A percentile compares a stretch with the other conserved stretches of the same genome.
phyloP scores from a whole-genome alignment of 2,113 vertebrate genomes.

The Dipodomys ordii region DNA sequence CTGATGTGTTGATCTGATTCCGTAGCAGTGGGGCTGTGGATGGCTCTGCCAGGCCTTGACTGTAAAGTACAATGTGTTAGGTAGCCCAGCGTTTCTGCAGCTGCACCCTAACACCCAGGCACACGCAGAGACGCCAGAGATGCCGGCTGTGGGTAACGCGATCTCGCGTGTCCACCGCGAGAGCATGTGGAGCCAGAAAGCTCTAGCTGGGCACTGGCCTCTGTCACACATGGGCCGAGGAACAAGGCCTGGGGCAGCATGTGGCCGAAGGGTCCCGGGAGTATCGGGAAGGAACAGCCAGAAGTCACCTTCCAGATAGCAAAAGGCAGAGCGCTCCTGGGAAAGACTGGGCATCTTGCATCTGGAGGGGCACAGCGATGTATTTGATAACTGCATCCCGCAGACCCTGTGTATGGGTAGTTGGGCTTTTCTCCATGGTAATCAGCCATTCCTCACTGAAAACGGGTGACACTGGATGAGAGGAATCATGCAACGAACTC shows the following conservation, averaged over 20 bases:
- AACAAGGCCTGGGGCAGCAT: background rate
- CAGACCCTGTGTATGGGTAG: background rate
- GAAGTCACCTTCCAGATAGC: background rate
- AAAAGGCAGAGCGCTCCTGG: no score
- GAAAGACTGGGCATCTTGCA: no score
- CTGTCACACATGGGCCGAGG: background rate
- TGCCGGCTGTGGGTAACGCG: no score
- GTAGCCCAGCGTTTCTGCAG: background rate
- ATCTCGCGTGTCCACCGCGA: background rate
- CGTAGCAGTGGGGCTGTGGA: background rate
- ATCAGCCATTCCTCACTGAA: background rate
- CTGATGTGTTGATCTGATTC: background rate
- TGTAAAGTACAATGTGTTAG: background rate
- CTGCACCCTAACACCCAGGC: background rate
- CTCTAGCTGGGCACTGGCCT: no score
- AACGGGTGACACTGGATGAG: no score
- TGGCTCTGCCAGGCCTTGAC: conserved; percentile 37
- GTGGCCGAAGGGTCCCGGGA: conserved; percentile 13
- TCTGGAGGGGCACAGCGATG: no score
- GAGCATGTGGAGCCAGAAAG: background rate
- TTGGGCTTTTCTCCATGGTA: background rate
- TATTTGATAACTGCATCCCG: no score
- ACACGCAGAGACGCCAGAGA: no score
- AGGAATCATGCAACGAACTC: background rate
- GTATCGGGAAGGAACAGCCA: background rate